Conservation (phyloP, 2,888 invertebrate species). For the Andricus quercusramuli region DNA sequence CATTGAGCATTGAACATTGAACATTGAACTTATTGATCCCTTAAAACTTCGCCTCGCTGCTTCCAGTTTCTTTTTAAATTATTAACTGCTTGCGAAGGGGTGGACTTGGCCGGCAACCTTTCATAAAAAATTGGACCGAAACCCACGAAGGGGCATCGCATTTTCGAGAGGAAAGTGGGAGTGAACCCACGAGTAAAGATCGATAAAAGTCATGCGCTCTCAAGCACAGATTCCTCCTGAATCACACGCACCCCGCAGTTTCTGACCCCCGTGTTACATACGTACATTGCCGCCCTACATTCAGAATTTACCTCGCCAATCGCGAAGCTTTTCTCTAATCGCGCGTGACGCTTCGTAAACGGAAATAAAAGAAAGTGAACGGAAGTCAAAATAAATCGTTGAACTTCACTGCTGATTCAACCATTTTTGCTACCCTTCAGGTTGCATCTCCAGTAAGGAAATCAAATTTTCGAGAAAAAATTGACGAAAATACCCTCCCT, state of each 20-base stretch:
- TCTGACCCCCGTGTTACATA: conserved; percentile 10
- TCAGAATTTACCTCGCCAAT: conserved; percentile 19
- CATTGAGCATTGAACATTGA: conserved; percentile 24
- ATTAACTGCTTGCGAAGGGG: conserved; percentile 9
- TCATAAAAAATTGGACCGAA: conserved; percentile 22
- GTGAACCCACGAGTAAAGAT: conserved; percentile 44
- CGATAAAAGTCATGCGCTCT: conserved; percentile 56
- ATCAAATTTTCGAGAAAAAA: neutral
- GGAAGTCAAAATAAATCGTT: neutral
- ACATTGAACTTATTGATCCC: conserved; percentile 26
- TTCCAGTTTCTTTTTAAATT: conserved; percentile 13
- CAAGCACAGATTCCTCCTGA: conserved; percentile 35
- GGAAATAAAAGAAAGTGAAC: neutral
- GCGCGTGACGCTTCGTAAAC: neutral
- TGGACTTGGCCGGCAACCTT: neutral
- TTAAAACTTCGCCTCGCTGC: neutral
- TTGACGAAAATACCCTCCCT: neutral
- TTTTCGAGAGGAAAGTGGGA: conserved; percentile 37
- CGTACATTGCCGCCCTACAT: conserved; percentile 23
- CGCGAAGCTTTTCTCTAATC: conserved; percentile 1
- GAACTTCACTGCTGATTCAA: neutral
- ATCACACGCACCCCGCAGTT: conserved; percentile 30
- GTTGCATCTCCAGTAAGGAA: neutral
- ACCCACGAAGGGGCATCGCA: neutral
- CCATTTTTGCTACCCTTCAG: neutral